A percentile compares a stretch with the other conserved stretches of the same genome.
Evolutionary conservation across 2,888 invertebrate species (phyloP).

Genomic region (Cantharis nigra): DNA sequence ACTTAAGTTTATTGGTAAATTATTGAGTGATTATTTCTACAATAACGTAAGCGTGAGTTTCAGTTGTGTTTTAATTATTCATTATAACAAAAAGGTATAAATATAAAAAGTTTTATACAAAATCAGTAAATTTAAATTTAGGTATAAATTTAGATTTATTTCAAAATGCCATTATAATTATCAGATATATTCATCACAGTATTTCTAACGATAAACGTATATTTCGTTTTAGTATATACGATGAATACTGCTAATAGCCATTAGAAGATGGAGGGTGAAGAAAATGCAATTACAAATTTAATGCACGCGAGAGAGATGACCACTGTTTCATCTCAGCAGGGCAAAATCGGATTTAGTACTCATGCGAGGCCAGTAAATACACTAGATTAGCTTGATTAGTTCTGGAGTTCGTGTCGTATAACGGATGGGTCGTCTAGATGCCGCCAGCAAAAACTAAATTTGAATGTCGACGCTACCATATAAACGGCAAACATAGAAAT

Average conservation of each 20-base stretch:
- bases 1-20: background rate
- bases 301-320: slow-evolving; percentile 31
- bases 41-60: background rate
- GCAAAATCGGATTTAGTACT: slow-evolving; percentile 46
- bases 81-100: background rate
- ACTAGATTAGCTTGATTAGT: slow-evolving; percentile 52
- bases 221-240: background rate
- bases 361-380: slow-evolving; percentile 50
- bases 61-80: background rate
- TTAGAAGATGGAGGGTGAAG: slow-evolving; percentile 30
- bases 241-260: slow-evolving; percentile 33
- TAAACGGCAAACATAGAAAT: slow-evolving; percentile 12
- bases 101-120: background rate
- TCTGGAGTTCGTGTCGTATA: slow-evolving; percentile 44
- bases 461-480: slow-evolving; percentile 37
- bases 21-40: background rate
- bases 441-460: slow-evolving; percentile 39
- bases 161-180: slow-evolving; percentile 10
- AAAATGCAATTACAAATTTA: slow-evolving; percentile 31
- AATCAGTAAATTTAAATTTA: background rate
- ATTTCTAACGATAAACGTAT: slow-evolving; percentile 15
- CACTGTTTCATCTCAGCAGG: slow-evolving; percentile 39
- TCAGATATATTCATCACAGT: slow-evolving; percentile 7
- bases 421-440: slow-evolving; percentile 31
- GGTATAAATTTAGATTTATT: background rate